Conservation (phyloP, 2,797 vertebrate genomes). For the Aythya fuligula region DNA sequence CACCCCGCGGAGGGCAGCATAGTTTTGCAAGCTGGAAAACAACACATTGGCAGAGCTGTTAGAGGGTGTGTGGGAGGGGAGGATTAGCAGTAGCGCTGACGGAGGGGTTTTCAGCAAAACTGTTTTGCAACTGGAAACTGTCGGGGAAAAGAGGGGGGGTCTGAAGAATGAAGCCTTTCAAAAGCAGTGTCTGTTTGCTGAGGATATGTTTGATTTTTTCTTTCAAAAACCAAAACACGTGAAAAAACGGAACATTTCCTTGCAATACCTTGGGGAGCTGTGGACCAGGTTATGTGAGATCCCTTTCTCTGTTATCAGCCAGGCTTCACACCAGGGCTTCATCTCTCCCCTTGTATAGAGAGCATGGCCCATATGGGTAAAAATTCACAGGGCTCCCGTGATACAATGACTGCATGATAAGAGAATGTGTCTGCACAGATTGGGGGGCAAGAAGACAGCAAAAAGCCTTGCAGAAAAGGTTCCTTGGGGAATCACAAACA, state of each 20-base stretch:
- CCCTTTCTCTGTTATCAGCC: not conserved
- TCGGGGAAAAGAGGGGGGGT: not conserved
- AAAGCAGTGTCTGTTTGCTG: not conserved
- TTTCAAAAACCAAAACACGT: not conserved
- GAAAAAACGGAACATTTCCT: constrained; percentile 39
- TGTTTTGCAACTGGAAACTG: not conserved
- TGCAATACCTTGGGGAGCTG: not conserved
- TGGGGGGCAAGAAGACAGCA: not conserved
- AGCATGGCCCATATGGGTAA: not conserved
- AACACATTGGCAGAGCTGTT: constrained; percentile 47
- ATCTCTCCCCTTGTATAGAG: not conserved
- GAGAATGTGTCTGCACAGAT: not conserved
- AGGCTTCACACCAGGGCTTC: not conserved
- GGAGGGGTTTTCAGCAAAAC: not conserved
- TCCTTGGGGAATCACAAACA: not conserved
- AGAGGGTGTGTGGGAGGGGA: not conserved
- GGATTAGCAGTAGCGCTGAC: not conserved
- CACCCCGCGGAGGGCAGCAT: constrained; percentile 77
- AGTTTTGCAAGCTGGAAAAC: constrained; percentile 84
- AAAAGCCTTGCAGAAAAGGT: not conserved
- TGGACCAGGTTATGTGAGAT: not conserved
- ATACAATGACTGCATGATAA: not conserved
- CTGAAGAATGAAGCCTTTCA: constrained; percentile 46
- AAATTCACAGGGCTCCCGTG: not conserved
- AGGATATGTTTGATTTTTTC: constrained; percentile 32